Evolutionary conservation across 2,113 vertebrate genomes (phyloP).

Genomic region (Aplodontia rufa): DNA sequence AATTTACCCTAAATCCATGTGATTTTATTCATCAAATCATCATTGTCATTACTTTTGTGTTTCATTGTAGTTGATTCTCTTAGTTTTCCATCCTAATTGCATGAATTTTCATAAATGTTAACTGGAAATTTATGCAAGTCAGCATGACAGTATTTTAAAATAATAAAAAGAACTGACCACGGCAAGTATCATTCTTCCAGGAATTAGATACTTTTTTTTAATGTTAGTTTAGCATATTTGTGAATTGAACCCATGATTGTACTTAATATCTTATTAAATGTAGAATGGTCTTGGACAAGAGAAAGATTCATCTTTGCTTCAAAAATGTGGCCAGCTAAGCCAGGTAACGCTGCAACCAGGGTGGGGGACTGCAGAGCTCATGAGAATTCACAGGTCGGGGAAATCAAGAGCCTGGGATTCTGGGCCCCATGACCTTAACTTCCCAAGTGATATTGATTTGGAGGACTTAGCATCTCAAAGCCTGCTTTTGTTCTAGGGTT

Average conservation of each 20-base stretch:
- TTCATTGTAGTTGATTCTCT: background rate
- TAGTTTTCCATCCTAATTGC: background rate
- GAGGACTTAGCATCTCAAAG: background rate
- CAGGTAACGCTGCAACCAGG: background rate
- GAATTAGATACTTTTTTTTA: background rate
- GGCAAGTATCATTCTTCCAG: background rate
- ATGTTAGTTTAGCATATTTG: background rate
- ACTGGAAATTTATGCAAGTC: background rate
- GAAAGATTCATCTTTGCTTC: background rate
- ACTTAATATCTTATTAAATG: background rate
- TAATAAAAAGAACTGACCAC: background rate
- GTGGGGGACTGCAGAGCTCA: background rate
- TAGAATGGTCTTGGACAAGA: background rate
- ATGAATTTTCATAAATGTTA: constrained; percentile 30
- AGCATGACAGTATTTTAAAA: background rate
- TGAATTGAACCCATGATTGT: background rate
- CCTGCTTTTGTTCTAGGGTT: background rate
- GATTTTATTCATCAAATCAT: constrained; percentile 35
- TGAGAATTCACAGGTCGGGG: background rate
- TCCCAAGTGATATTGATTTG: background rate
- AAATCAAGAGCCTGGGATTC: background rate
- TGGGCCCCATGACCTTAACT: background rate
- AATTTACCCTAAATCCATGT: background rate
- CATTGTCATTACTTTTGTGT: constrained; percentile 20
- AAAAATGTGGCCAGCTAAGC: background rate